Percentiles rank a stretch among this genome's conserved stretches.
Evolutionary conservation across 2,797 vertebrate species (phyloP).

Genomic region (Pangasius larnaudii): DNA sequence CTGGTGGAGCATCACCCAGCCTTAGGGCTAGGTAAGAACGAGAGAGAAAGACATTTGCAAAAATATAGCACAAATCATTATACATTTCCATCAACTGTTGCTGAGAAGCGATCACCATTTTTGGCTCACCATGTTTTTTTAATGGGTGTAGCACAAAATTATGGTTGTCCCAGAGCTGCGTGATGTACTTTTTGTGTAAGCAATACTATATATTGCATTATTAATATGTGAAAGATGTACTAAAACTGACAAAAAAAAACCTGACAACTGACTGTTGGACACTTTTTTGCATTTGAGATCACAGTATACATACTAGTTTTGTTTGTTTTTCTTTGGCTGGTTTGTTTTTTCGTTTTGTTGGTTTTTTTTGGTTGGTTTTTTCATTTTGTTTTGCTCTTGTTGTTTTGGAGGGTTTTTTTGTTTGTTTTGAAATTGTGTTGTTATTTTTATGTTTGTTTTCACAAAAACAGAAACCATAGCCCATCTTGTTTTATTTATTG

Average conservation of each 20-base stretch:
- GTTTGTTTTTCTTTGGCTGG: neutral
- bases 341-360: neutral
- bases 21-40: constrained; percentile 88
- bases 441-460: neutral
- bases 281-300: neutral
- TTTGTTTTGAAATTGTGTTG: neutral
- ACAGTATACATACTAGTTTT: neutral
- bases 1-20: constrained; percentile 95
- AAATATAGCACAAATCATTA: neutral
- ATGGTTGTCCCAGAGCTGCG: neutral
- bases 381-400: neutral
- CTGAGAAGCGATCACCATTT: neutral
- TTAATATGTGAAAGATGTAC: neutral
- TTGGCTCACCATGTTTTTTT: neutral
- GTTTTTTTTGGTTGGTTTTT: neutral
- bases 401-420: neutral
- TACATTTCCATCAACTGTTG: neutral
- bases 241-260: neutral
- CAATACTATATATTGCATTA: neutral
- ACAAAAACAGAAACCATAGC: neutral
- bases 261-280: neutral
- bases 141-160: neutral
- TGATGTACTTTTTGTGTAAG: too few species aligned
- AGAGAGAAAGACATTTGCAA: neutral
- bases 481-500: neutral